phyloP scores from a whole-genome alignment of 2,113 vertebrate species.

The Anthoscopus minutus region DNA sequence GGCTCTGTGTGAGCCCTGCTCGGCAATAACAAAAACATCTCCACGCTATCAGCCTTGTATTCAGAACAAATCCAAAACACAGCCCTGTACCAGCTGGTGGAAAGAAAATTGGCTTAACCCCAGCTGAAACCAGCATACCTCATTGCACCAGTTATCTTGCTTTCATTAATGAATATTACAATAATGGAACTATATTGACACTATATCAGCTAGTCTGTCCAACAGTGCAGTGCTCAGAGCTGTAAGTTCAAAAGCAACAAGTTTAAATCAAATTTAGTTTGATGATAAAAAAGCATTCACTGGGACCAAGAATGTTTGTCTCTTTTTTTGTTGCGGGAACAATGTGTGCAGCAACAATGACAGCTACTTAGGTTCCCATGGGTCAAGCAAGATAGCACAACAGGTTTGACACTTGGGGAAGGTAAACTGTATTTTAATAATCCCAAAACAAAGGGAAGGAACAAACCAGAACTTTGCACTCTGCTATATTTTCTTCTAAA shows the following conservation, averaged over 20 bases:
- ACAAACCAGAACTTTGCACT: background rate
- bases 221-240: background rate
- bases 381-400: background rate
- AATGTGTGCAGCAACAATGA: background rate
- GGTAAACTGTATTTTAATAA: background rate
- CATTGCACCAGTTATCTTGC: background rate
- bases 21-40: background rate
- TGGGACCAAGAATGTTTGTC: background rate
- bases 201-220: background rate
- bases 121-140: background rate
- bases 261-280: background rate
- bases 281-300: background rate
- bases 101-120: background rate
- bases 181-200: background rate
- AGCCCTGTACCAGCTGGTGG: background rate
- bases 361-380: background rate
- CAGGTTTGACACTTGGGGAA: background rate
- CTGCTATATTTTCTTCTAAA: background rate
- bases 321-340: background rate
- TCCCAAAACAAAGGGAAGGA: background rate
- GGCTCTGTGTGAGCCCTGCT: background rate
- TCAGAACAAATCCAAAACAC: background rate
- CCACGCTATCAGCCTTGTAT: background rate
- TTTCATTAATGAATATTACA: background rate
- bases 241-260: background rate